Percentiles rank a stretch among this genome's conserved stretches.
Evolutionary conservation across 1,140 invertebrate species (phyloP).

Genomic region (Panagrolaimus sp.): DNA sequence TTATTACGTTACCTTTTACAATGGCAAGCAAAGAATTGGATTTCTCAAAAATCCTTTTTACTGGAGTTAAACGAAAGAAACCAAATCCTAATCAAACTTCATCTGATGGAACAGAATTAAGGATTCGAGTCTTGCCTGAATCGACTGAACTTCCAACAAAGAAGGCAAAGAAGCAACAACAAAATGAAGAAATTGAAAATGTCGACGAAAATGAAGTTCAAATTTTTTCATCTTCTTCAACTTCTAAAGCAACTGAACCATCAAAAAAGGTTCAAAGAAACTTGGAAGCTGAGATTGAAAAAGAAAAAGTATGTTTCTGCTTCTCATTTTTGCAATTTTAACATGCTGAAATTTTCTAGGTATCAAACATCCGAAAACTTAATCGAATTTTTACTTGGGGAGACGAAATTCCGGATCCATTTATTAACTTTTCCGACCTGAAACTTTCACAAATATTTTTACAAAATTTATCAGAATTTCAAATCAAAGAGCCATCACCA

Average conservation of each 20-base stretch:
- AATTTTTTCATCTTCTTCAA: neutral
- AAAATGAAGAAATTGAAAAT: neutral
- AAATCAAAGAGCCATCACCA: slow-evolving; percentile 77
- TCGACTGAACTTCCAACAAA: neutral
- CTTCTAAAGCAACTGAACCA: neutral
- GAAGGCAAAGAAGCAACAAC: neutral
- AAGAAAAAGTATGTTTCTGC: no score
- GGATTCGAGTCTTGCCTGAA: slow-evolving; percentile 1
- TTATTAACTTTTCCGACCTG: slow-evolving; percentile 49
- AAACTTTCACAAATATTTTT: slow-evolving; percentile 67
- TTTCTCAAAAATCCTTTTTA: slow-evolving; percentile 5
- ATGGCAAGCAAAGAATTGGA: neutral
- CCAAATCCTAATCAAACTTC: neutral
- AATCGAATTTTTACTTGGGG: slow-evolving; percentile 57
- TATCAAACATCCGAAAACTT: slow-evolving; percentile 38
- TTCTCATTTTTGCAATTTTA: no score
- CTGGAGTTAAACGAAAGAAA: slow-evolving; percentile 13
- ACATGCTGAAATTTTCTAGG: slow-evolving; percentile 26
- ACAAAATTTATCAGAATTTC: slow-evolving; percentile 70
- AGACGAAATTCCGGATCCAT: slow-evolving; percentile 47
- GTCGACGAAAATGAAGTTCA: neutral
- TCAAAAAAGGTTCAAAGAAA: neutral
- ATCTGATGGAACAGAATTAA: neutral
- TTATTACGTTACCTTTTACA: no score
- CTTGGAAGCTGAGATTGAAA: neutral